Conservation (phyloP, 1,140 invertebrate genomes). For the Drosophila oshimai region DNA sequence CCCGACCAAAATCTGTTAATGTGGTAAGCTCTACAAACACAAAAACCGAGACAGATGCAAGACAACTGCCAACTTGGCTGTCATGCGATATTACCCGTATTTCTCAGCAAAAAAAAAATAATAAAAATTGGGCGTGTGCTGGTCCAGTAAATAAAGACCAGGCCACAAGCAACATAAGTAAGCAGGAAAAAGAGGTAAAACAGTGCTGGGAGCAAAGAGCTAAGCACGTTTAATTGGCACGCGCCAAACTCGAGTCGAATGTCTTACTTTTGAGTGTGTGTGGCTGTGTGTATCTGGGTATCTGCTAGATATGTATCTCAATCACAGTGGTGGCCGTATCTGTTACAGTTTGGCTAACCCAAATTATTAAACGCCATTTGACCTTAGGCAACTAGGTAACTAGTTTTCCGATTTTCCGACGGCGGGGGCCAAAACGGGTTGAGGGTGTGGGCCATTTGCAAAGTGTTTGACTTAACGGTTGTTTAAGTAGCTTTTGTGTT, state of each 20-base stretch:
- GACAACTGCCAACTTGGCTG: constrained; percentile 41
- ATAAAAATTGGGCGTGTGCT: constrained; percentile 63
- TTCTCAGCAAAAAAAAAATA: constrained; percentile 33
- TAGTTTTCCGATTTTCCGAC: constrained; percentile 10
- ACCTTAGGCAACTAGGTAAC: constrained; percentile 71
- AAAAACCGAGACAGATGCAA: constrained; percentile 15
- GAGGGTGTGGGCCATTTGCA: constrained; percentile 52
- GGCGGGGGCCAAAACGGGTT: background rate
- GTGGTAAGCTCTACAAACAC: background rate
- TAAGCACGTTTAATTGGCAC: constrained; percentile 71
- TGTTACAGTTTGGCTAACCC: constrained; percentile 45
- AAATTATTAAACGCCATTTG: constrained; percentile 80
- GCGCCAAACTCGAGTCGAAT: constrained; percentile 67
- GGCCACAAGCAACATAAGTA: constrained; percentile 9
- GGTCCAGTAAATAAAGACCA: constrained; percentile 22
- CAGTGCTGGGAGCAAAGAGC: constrained; percentile 31
- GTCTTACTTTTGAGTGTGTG: constrained; percentile 52
- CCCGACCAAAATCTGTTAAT: constrained; percentile 8
- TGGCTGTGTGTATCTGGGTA: constrained; percentile 27
- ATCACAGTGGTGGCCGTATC: constrained; percentile 13
- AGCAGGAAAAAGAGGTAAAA: constrained; percentile 6
- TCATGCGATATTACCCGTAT: constrained; percentile 40
- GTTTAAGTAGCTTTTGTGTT: constrained; percentile 57
- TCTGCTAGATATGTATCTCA: constrained; percentile 65
- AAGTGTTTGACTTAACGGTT: constrained; percentile 65